Evolutionary conservation across 2,113 vertebrate species (phyloP).

Genomic region (Xyliphius kryptos): DNA sequence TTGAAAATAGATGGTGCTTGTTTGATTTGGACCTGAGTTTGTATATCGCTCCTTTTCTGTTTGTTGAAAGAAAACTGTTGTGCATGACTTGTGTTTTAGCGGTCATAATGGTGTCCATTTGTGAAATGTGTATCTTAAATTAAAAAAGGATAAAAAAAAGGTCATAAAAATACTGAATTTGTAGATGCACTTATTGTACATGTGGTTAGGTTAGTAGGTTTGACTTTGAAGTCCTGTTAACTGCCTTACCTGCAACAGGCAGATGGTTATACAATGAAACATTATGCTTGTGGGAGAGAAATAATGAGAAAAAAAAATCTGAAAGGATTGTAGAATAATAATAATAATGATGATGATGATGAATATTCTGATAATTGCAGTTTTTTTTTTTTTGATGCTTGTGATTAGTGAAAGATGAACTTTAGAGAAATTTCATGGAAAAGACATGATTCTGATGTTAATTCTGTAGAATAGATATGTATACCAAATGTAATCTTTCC

Average conservation of each 20-base stretch:
- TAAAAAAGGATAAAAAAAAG: slow-evolving; percentile 46
- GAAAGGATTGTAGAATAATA: slow-evolving; percentile 76
- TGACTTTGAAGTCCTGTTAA: slow-evolving; percentile 71
- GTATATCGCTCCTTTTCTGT: slow-evolving; percentile 96
- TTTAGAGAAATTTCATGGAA: slow-evolving; percentile 90
- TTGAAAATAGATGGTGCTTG: slow-evolving; percentile 84
- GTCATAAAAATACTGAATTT: slow-evolving; percentile 64
- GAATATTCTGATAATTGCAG: slow-evolving; percentile 73
- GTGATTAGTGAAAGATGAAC: slow-evolving; percentile 86
- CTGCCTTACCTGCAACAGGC: slow-evolving; percentile 65
- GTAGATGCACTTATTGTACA: slow-evolving; percentile 94
- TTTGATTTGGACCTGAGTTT: slow-evolving; percentile 83
- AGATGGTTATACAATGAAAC: slow-evolving; percentile 68
- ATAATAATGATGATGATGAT: slow-evolving; percentile 75
- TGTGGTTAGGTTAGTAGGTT: slow-evolving; percentile 82
- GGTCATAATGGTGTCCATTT: slow-evolving; percentile 91
- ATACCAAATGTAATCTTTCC: slow-evolving; percentile 99
- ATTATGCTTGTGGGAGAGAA: slow-evolving; percentile 68
- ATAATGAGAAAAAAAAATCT: slow-evolving; percentile 62
- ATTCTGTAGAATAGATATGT: slow-evolving; percentile 98
- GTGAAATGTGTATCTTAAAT: slow-evolving; percentile 85
- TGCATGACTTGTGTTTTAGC: slow-evolving; percentile 95
- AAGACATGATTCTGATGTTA: slow-evolving; percentile 87
- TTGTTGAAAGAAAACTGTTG: slow-evolving; percentile 84
- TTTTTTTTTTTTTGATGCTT: slow-evolving; percentile 72